These are phyloP conservation scores for Pardalotus punctatus DNA, from an alignment of 2,113 vertebrate genomes.

Conservation along the genomic window DNA sequence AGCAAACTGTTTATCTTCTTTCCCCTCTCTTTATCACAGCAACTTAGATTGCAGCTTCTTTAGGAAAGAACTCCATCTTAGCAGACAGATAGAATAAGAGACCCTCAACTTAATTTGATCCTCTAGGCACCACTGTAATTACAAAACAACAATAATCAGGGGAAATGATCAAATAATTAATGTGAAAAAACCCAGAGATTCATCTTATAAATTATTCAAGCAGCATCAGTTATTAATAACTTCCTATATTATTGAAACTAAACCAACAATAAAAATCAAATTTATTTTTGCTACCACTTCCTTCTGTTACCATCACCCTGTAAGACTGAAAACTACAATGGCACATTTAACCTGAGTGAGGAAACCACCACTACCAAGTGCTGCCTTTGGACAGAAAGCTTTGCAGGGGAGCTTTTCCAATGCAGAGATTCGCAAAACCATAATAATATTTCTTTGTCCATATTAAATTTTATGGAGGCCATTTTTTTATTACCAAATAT, in stretches of 20 bases:
- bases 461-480: slow-evolving; percentile 23
- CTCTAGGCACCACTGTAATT: slow-evolving; percentile 9
- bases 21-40: neutral
- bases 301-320: neutral
- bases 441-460: slow-evolving; percentile 19
- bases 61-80: neutral
- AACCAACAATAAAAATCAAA: neutral
- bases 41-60: neutral
- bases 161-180: slow-evolving; percentile 40
- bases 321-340: neutral
- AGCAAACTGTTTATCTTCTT: neutral
- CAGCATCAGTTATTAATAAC: slow-evolving; percentile 21
- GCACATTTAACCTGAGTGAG: neutral
- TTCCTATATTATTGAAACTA: slow-evolving; percentile 3
- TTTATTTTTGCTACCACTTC: neutral
- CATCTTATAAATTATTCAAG: slow-evolving; percentile 2
- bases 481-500: slow-evolving; percentile 28
- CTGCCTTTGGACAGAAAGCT: neutral
- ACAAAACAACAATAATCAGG: slow-evolving; percentile 8
- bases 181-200: neutral
- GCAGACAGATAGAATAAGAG: neutral
- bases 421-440: slow-evolving; percentile 16
- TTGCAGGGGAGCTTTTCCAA: neutral
- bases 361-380: neutral
- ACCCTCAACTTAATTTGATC: neutral